Evolutionary conservation across 2,888 invertebrate genomes (phyloP).

Genomic region (Sphaerophoria rueppellii): DNA sequence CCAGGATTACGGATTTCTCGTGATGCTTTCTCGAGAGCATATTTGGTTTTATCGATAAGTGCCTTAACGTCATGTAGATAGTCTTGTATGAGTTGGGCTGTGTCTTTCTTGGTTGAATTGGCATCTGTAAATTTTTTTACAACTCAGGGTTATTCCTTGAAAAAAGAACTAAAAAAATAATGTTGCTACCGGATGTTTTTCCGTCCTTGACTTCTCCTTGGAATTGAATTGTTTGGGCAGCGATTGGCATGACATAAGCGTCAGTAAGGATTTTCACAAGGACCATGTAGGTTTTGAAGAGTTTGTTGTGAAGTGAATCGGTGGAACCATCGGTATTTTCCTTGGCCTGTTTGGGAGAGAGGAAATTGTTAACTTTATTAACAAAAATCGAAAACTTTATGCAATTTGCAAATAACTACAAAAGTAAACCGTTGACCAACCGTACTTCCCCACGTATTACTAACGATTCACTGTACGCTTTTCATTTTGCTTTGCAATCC

Average conservation of each 20-base stretch:
- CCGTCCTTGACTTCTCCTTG: background rate
- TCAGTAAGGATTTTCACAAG: background rate
- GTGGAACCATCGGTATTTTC: background rate
- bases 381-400: too few species aligned
- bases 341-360: background rate
- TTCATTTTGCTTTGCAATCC: too few species aligned
- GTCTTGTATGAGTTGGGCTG: background rate
- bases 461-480: too few species aligned
- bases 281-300: conserved; percentile 2
- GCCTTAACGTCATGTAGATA: background rate
- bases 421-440: too few species aligned
- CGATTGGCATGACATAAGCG: background rate
- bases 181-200: background rate
- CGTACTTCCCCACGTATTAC: too few species aligned
- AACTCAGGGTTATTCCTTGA: background rate
- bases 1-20: background rate
- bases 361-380: background rate
- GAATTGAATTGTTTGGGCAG: background rate
- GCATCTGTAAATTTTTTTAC: background rate
- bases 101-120: background rate
- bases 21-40: background rate
- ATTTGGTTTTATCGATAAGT: background rate
- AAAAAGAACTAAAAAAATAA: background rate
- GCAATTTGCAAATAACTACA: too few species aligned
- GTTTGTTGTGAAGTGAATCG: background rate